Conservation (phyloP, 2,888 invertebrate species). For the Cepaea hortensis region DNA sequence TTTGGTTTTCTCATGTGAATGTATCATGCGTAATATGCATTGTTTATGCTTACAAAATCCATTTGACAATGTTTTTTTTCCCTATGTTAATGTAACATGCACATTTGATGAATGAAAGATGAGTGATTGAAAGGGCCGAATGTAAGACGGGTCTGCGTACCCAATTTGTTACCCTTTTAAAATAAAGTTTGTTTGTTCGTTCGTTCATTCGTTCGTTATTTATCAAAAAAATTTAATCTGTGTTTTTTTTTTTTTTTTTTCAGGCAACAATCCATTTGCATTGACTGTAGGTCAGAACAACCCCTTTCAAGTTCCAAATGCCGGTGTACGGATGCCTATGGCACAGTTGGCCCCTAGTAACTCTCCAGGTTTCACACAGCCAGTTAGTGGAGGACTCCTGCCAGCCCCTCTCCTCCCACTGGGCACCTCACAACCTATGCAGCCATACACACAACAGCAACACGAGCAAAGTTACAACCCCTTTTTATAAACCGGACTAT, state of each 20-base stretch:
- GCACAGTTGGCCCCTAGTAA: slow-evolving; percentile 68
- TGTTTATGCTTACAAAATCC: too few species aligned
- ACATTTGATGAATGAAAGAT: too few species aligned
- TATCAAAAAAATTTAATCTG: neutral
- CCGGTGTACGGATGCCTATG: slow-evolving; percentile 66
- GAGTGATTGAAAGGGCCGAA: too few species aligned
- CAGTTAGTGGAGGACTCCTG: slow-evolving; percentile 60
- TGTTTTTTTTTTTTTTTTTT: neutral
- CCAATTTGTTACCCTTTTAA: too few species aligned
- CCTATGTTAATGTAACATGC: too few species aligned
- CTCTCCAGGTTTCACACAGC: slow-evolving; percentile 65
- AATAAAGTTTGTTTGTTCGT: too few species aligned
- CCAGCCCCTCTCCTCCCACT: slow-evolving; percentile 68
- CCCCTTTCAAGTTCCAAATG: slow-evolving; percentile 70
- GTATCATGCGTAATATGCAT: too few species aligned
- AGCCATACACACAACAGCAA: slow-evolving; percentile 55
- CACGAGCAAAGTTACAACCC: slow-evolving; percentile 66
- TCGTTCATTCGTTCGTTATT: too few species aligned
- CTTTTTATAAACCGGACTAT: slow-evolving; percentile 63
- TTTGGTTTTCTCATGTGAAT: too few species aligned
- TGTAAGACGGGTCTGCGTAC: too few species aligned
- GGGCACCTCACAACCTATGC: slow-evolving; percentile 55
- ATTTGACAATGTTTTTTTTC: too few species aligned
- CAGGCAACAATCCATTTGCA: slow-evolving; percentile 71
- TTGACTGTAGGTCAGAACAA: slow-evolving; percentile 60